Evolutionary conservation across 2,113 vertebrate species (phyloP), one percentile per base, ranked within the genome.

Genomic region (Campylomormyrus tamandua): DNA sequence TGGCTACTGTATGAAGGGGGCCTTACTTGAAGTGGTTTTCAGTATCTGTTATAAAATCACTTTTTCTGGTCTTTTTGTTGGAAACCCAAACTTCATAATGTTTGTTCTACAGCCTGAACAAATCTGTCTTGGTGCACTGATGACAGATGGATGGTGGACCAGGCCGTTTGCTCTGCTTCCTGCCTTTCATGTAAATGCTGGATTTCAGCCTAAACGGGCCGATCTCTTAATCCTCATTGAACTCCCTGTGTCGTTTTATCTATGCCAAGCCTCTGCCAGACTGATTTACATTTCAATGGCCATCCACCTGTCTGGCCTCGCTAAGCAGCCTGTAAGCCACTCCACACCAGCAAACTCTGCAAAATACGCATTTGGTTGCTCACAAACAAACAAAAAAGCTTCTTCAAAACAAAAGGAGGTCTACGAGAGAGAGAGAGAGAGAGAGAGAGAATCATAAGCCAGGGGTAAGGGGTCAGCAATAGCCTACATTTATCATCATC

Each of bases 21-120:
- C 24, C 15, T 27, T 87, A 17, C 31, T 39, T 77, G 7, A 21
- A 10, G 17, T 52, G 66, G 17, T 80, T 86, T 90, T 89, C 3
- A 45, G 7, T 91, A 91, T 77, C 87, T 91, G 0, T 42, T 42
- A 80, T 39, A 80, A 80, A 42, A 80, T 80, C 13, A 42, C 15
- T 21, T 77, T 77, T 80, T 39, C 35, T 19, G 2, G 42, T 80
- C 31, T 80, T 39, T 80, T 90, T 52, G 70, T 70, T 62, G 83
- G 87, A 88, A 90, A 52, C 80, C 35, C 83, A 45, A 70, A 52
- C 27, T 80, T 35, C 74, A 42, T 39, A 39, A 77, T 80, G 74
- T 80, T 80, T 80, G 35, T 42, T 80, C 31, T 80, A 17, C 11
- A 42, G 74, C 35, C 13, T 42, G 74, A 70, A 70, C 62, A 70